Evolutionary conservation across 2,797 vertebrate genomes (phyloP).

Genomic region (Poecilia wingei): DNA sequence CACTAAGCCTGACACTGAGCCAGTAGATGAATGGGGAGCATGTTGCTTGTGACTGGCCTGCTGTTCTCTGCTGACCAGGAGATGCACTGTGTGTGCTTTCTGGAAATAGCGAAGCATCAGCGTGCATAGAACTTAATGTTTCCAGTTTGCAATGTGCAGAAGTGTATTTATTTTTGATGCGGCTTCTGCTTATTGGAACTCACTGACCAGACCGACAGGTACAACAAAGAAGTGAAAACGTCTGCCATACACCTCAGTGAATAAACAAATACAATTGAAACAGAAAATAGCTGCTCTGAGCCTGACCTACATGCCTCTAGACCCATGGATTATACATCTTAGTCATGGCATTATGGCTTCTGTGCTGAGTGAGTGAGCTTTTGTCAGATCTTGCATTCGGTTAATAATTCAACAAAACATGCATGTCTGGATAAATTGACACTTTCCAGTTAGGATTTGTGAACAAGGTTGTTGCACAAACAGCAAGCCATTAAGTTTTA

Average conservation of each 20-base stretch:
- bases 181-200: not conserved
- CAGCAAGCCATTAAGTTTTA: not conserved
- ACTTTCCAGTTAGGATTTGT: not conserved
- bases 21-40: slow-evolving; percentile 60
- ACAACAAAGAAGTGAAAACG: slow-evolving; percentile 32
- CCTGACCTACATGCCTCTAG: not conserved
- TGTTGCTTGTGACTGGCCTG: slow-evolving; percentile 30
- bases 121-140: not conserved
- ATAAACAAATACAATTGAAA: not conserved
- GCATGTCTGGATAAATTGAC: not conserved
- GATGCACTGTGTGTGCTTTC: not conserved
- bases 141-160: not conserved
- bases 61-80: slow-evolving; percentile 15
- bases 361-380: not conserved
- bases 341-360: not conserved
- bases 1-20: slow-evolving; percentile 65
- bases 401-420: not conserved
- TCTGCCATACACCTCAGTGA: not conserved
- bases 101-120: not conserved
- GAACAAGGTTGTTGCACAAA: not conserved
- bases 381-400: not conserved
- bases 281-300: slow-evolving; percentile 5
- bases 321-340: not conserved
- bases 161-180: not conserved
- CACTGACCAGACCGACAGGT: not conserved